Percentiles rank a stretch among this genome's conserved stretches.
Conservation (phyloP, 2,113 vertebrate genomes). For the Taurulus bubalis region DNA sequence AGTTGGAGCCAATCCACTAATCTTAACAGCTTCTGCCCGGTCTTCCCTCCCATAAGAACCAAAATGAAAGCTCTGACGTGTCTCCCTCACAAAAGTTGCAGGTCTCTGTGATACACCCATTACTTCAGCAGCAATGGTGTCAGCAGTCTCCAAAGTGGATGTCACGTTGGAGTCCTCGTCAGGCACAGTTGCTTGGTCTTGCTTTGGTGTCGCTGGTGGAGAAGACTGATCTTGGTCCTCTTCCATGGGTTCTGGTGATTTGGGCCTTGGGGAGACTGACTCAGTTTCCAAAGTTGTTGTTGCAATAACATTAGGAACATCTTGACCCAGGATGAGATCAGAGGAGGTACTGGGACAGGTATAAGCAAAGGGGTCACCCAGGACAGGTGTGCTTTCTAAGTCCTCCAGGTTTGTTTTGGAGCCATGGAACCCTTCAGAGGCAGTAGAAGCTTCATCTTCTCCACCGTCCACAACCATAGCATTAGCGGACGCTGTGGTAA, state of each 20-base stretch:
- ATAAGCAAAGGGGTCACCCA: conserved; percentile 58
- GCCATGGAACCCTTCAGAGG: conserved; percentile 54
- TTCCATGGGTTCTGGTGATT: conserved; percentile 68
- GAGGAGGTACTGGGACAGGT: conserved; percentile 50
- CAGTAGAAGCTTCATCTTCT: conserved; percentile 60
- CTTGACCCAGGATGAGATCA: conserved; percentile 75
- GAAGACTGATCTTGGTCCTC: conserved; percentile 59
- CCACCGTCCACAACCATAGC: conserved; percentile 46
- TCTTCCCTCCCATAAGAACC: conserved; percentile 72
- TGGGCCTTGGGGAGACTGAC: conserved; percentile 40
- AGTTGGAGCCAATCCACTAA: conserved; percentile 50
- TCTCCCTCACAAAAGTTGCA: conserved; percentile 80
- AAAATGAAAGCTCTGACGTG: conserved; percentile 73
- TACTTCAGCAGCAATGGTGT: conserved; percentile 65
- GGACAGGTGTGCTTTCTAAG: conserved; percentile 80
- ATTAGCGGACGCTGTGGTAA: conserved; percentile 40
- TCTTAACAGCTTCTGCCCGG: conserved; percentile 54
- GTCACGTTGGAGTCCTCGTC: conserved; percentile 56
- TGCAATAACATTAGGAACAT: conserved; percentile 41
- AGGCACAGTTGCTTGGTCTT: conserved; percentile 66
- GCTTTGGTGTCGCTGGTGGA: conserved; percentile 71
- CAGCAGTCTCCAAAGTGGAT: conserved; percentile 47
- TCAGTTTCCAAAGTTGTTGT: conserved; percentile 47
- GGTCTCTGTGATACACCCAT: conserved; percentile 73
- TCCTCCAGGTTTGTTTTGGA: conserved; percentile 72